Base-by-base conservation (phyloP, 2,888 invertebrate species). In the Balanococcus diminutus region DNA sequence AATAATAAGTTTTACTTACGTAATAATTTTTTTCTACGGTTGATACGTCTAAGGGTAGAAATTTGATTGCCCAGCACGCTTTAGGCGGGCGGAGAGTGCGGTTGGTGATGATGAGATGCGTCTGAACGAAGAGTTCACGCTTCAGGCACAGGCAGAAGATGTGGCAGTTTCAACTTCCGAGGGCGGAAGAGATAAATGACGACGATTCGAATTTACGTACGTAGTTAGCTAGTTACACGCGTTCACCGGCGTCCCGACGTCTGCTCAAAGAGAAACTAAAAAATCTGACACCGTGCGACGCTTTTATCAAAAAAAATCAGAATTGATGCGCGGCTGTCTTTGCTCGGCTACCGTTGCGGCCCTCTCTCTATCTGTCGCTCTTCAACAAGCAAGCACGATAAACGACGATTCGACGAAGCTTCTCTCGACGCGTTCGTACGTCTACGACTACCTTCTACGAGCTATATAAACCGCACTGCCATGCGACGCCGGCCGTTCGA, bases 251-350 rank as follows among this genome's bases (percentile, higher is more conserved):
- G 83, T 83, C 83, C 56, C 83, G 83, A 83, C 83, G 83, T 83
- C 83, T 83, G 56, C 56, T 51, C 83, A 32, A 83, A 83, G 83
- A 83, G 61, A 83, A 83, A 83, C 83, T 83, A 83, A 83, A 83
- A 83, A 83, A 83, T 11, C 83, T 56, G 32, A 83, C 56, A 83
- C 83, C 51, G 56, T 31, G 32, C 83, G 83, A 83, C 83, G 83
- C 83, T 83, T 32, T 83, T 83, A 83, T 83, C 83, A 83, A 56
- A 83, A 83, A 83, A 56, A 83, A 83, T 83, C 83, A 83, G 83
- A 46, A 83, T 83, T 83, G 83, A 83, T 83, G 83, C 83, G 83
- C 83, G 5, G 51, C 83, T 83, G 83, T 83, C 83, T 83, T 83
- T 56, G 31, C 56, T 46, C 83, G 61, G 11, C 81, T 9, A 32